These are phyloP conservation scores for Trachops cirrhosus DNA, from an alignment of 2,797 vertebrate genomes.

Conservation along the genomic window DNA sequence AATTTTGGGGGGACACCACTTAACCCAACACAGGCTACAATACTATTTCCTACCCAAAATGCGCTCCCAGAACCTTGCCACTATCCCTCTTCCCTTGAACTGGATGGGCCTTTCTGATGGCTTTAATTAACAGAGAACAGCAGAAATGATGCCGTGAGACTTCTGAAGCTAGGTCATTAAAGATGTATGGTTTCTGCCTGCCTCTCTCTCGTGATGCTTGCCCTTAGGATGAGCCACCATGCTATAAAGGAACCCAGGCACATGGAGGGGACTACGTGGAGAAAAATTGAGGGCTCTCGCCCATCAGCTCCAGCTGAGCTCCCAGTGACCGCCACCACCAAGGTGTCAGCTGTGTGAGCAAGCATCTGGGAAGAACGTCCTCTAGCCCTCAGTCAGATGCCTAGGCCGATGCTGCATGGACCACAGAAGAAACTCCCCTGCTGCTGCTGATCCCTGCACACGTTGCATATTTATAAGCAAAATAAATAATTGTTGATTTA, in stretches of 20 bases:
- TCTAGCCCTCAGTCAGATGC: neutral
- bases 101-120: neutral
- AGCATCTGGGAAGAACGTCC: neutral
- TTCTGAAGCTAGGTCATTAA: neutral
- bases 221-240: neutral
- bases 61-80: neutral
- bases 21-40: neutral
- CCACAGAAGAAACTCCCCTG: neutral
- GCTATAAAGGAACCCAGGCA: neutral
- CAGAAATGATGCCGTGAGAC: neutral
- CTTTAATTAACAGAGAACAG: neutral
- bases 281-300: neutral
- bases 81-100: neutral
- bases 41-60: neutral
- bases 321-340: neutral
- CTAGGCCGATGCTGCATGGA: neutral
- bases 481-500: neutral
- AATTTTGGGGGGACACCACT: neutral
- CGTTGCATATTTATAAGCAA: neutral
- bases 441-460: neutral
- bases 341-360: neutral
- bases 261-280: neutral
- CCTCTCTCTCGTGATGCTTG: neutral
- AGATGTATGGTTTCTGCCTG: neutral
- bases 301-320: neutral